Evolutionary conservation across 1,140 invertebrate species (phyloP).

Genomic region (Camponotus pennsylvanicus): DNA sequence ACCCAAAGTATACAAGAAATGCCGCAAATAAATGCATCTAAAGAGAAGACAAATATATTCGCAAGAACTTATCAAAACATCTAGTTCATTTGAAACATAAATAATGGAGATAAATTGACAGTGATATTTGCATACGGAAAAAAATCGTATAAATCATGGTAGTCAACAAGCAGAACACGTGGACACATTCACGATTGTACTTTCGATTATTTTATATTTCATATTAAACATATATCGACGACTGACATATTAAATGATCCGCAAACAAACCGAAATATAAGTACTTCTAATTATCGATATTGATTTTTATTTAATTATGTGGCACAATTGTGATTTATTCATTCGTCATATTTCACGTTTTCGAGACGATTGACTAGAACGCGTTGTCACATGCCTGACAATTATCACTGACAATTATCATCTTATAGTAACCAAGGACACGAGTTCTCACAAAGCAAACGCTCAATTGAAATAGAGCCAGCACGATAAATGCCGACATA

Average conservation of each 20-base stretch:
- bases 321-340: neutral
- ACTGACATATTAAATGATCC: neutral
- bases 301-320: neutral
- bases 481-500: neutral
- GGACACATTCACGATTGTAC: neutral
- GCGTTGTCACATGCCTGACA: neutral
- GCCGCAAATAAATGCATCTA: neutral
- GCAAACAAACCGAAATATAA: neutral
- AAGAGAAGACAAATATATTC: neutral
- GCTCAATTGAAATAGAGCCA: conserved; percentile 2
- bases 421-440: neutral
- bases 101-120: neutral
- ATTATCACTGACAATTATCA: neutral
- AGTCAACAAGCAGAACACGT: neutral
- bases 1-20: neutral
- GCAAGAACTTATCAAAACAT: neutral
- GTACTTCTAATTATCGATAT: neutral
- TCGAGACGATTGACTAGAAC: neutral
- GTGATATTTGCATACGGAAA: neutral
- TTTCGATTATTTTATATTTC: neutral
- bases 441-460: neutral
- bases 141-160: no score
- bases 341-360: neutral
- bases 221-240: neutral
- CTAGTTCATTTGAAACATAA: neutral